phyloP scores from a whole-genome alignment of 1,140 invertebrate species.

The Samia ricini region DNA sequence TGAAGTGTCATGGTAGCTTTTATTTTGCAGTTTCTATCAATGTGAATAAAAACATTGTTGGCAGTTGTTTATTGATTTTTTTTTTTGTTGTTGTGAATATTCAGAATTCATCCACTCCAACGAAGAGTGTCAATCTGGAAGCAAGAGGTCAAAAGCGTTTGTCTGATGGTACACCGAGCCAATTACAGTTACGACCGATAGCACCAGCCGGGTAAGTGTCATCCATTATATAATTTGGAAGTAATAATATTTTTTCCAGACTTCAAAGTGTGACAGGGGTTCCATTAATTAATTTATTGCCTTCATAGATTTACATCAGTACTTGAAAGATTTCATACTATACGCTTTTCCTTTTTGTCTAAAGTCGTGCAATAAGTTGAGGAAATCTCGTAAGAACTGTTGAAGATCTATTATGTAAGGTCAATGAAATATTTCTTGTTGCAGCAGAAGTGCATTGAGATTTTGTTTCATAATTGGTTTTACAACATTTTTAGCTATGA shows the following conservation, averaged over 20 bases:
- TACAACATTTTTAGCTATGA: background rate
- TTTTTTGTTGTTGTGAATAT: slow-evolving; percentile 18
- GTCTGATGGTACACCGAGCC: slow-evolving; percentile 66
- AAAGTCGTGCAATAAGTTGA: background rate
- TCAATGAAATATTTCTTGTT: background rate
- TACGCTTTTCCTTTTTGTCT: background rate
- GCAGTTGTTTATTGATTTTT: background rate
- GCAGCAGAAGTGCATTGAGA: background rate
- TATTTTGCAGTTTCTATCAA: background rate
- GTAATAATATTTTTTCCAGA: background rate
- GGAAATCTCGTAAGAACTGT: background rate
- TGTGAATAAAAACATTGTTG: background rate
- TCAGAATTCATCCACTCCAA: slow-evolving; percentile 53
- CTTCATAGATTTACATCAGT: background rate
- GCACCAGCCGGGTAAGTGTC: slow-evolving; percentile 64
- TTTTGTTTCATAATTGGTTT: background rate
- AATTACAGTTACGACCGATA: slow-evolving; percentile 62
- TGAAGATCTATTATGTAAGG: too few species aligned
- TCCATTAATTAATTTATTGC: background rate
- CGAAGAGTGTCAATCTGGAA: slow-evolving; percentile 58
- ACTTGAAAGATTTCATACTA: background rate
- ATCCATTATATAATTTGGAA: background rate
- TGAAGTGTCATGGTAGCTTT: background rate
- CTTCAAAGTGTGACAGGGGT: background rate
- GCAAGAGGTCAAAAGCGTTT: slow-evolving; percentile 61